Evolutionary conservation across 2,888 invertebrate species (phyloP), one percentile per base, ranked within the genome.

Genomic region (Lithophane leautieri): DNA sequence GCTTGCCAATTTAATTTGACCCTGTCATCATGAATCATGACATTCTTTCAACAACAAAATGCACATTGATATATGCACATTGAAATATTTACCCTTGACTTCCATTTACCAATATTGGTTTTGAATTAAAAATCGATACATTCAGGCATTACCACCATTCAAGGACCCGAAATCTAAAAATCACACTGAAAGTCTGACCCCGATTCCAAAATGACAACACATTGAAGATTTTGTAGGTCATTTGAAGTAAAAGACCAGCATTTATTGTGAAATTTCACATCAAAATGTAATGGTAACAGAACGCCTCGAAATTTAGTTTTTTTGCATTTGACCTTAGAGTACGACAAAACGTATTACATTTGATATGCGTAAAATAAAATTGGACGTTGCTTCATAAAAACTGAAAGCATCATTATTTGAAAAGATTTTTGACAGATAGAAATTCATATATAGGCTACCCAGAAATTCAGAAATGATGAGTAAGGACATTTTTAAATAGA

Each of bases 221-320:
- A 19, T 25, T 65, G 71, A 72, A 78, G 54, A 50, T 66, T 52
- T 58, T 58, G 25, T 50, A 25, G 72, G 68, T 76, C 50, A 54
- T 58, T 71, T 56, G 25, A 28, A 63, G 56, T 73, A 58, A 74
- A 78, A 72, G 34, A 80, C 61, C 62, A 60, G 77, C 56, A 42
- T 28, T 22, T 66, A 60, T 78, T 80, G 71, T 67, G 77, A 72
- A 76, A 81, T 63, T 61, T n/a, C 1, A 60, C 82, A 75, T 76
- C 66, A 63, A 69, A 81, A 58, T 66, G 71, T 76, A 70, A 80
- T 84, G 60, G 34, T 40, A 70, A 60, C 19, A 70, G 70, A 74
- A 68, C 16, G 58, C 19, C 19, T 11, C 14, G 8, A 73, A 72
- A 74, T 78, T 62, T 50, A 73, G 54, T 58, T 61, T 42, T 9